Evolutionary conservation across 2,113 vertebrate genomes (phyloP), one percentile per base, ranked within the genome.

Genomic region (Nannobrachium achirus): DNA sequence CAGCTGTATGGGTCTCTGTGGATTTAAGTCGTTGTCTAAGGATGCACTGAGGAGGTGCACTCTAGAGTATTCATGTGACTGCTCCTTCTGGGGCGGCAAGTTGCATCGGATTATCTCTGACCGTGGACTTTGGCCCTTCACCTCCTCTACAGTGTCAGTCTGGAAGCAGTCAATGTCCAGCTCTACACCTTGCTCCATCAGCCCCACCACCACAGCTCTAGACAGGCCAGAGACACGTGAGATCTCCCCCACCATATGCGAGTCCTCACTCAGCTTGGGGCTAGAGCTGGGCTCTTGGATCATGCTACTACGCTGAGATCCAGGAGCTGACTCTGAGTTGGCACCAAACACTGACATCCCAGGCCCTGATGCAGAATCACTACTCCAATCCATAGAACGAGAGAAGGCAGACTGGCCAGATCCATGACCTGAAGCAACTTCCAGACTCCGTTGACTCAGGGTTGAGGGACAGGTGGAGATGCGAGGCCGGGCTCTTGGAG

Each of bases 181-280:
- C 73, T 94, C 93, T 51, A 93, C 92, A 0, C 93, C 93, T 75
- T 93, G 91, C 63, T 93, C 93, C 91, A 93, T 93, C 25, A 93
- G 86, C n/a, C 91, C 92, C 0, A 93, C 87, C 49, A 93, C 91
- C 51, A 93, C 91, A 7, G 92, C 84, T 73, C 83, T 76, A 2
- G 93, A 89, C 42, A 93, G 79, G 33, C 92, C 93, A 8, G 92
- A 93, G 25, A 93, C 87, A 53, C 93, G 91, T 6, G 92, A 92
- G 69, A 93, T 93, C 78, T 93, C 93, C 16, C 71, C 91, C 50
- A 93, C 91, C 84, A 92, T 87, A 16, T 82, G 71, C 0, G 91
- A 93, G 73, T 93, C 89, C 76, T 92, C 91, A 0, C 75, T 84
- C 11, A 91, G 63, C 68, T 85, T 92, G 44, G 82, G 79, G 63